Conservation (phyloP, 2,888 invertebrate species). For the Oligia fasciuncula region DNA sequence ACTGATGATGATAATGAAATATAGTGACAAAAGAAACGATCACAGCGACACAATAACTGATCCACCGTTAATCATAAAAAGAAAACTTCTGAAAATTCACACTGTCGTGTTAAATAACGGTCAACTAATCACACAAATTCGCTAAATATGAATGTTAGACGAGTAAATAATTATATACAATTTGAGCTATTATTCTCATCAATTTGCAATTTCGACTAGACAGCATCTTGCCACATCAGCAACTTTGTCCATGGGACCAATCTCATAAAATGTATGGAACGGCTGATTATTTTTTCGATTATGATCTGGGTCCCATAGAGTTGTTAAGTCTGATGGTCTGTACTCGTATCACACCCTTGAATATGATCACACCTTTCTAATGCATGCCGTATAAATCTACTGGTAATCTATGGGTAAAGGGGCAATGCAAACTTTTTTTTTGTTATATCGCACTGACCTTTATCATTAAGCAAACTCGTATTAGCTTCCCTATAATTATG, state of each 20-base stretch:
- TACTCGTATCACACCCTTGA: too few species aligned
- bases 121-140: conserved; percentile 2
- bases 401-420: neutral
- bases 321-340: too few species aligned
- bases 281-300: too few species aligned
- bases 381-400: neutral
- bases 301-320: too few species aligned
- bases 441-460: neutral
- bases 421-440: too few species aligned
- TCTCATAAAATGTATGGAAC: too few species aligned
- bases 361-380: too few species aligned
- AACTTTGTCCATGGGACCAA: too few species aligned
- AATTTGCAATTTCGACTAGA: too few species aligned
- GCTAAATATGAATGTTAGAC: conserved; percentile 17
- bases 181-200: neutral
- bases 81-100: conserved; percentile 37
- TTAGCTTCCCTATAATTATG: conserved; percentile 8
- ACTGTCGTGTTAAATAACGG: conserved; percentile 34
- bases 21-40: neutral
- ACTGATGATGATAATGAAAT: too few species aligned
- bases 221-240: too few species aligned
- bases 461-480: conserved; percentile 4
- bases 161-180: conserved; percentile 15
- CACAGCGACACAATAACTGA: conserved; percentile 4
- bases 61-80: conserved; percentile 31